Conservation (phyloP, 1,140 invertebrate species). For the Oncopeltus fasciatus region DNA sequence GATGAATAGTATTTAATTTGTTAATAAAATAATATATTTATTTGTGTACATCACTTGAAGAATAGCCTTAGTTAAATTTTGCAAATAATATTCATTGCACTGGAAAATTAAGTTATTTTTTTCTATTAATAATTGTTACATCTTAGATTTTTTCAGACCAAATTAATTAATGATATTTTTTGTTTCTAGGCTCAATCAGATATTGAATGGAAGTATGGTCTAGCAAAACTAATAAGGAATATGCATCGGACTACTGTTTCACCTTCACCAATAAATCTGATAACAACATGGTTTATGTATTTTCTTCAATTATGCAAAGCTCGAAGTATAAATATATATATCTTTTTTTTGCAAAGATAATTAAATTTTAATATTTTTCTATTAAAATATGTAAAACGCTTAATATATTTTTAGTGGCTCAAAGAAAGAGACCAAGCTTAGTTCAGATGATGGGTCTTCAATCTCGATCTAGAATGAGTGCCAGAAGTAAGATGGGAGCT, state of each 20-base stretch:
- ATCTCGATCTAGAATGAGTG: constrained; percentile 50
- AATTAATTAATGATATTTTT: constrained; percentile 19
- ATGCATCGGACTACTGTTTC: constrained; percentile 97
- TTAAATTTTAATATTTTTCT: neutral
- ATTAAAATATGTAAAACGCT: neutral
- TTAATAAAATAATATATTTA: too few relatives aligned
- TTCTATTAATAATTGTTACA: too few relatives aligned
- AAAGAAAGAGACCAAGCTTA: constrained; percentile 63
- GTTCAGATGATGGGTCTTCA: constrained; percentile 59
- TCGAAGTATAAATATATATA: constrained; percentile 34
- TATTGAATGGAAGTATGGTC: constrained; percentile 98
- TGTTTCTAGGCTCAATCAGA: constrained; percentile 83
- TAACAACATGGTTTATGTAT: constrained; percentile 84
- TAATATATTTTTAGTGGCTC: constrained; percentile 32
- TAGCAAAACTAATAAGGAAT: constrained; percentile 94
- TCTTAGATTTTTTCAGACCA: neutral
- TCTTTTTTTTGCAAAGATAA: neutral
- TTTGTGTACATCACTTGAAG: too few relatives aligned
- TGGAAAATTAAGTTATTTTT: too few relatives aligned
- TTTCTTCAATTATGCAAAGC: constrained; percentile 65
- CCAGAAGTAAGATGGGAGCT: constrained; percentile 63
- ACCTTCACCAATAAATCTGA: constrained; percentile 88
- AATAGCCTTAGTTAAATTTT: too few relatives aligned
- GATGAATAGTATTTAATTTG: too few relatives aligned
- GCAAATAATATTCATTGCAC: too few relatives aligned